These are phyloP conservation scores for Vicugna pacos DNA, from an alignment of 2,113 vertebrate species.

Conservation along the genomic window DNA sequence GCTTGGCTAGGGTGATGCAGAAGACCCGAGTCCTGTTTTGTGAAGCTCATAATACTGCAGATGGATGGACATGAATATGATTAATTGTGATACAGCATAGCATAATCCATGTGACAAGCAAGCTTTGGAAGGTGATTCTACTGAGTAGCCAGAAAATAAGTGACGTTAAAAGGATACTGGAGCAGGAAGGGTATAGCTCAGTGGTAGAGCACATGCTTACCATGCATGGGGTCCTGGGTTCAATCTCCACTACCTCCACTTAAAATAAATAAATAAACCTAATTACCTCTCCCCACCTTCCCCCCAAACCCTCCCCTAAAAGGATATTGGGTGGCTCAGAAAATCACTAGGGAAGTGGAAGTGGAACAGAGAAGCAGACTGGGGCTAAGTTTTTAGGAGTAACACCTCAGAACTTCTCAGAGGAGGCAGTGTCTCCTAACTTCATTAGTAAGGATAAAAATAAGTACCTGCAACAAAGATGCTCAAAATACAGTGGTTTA, in stretches of 20 bases:
- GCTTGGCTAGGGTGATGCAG: background rate
- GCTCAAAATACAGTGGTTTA: background rate
- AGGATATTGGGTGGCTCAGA: background rate
- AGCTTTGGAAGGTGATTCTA: background rate
- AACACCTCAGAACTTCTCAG: background rate
- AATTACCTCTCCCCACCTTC: too few species aligned
- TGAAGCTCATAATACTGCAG: background rate
- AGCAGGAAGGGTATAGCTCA: too few species aligned
- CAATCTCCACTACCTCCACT: too few species aligned
- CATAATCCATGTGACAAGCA: background rate
- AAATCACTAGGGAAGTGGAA: background rate
- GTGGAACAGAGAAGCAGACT: background rate
- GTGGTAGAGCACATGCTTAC: too few species aligned
- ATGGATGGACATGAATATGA: background rate
- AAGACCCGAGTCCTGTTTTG: background rate
- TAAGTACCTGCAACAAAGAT: background rate
- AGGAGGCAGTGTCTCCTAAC: background rate
- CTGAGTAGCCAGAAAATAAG: background rate
- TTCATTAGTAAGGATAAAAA: background rate
- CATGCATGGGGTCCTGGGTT: too few species aligned
- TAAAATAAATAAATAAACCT: too few species aligned
- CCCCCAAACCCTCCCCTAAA: too few species aligned
- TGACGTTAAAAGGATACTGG: background rate
- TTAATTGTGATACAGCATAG: background rate
- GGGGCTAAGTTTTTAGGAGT: background rate